Evolutionary conservation across 2,113 vertebrate genomes (phyloP).

Genomic region (Alosa alosa): DNA sequence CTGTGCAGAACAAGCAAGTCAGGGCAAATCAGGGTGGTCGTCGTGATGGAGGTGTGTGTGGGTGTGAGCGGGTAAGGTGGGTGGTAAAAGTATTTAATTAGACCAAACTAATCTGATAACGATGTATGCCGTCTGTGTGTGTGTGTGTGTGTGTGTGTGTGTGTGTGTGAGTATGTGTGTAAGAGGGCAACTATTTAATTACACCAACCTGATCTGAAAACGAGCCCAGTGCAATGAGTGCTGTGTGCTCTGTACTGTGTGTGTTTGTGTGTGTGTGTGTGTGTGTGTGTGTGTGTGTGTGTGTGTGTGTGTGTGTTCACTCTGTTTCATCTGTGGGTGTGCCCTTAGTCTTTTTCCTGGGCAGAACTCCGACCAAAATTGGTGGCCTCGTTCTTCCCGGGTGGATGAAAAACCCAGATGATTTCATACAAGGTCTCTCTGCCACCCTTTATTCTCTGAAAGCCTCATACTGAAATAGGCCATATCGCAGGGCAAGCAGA

Average conservation of each 20-base stretch:
- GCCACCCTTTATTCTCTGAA: conserved; percentile 64
- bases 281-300: not conserved
- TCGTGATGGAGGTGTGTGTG: not conserved
- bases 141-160: not conserved
- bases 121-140: not conserved
- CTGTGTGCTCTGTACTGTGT: not conserved
- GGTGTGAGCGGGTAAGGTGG: not conserved
- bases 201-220: not conserved
- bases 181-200: not conserved
- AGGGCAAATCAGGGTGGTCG: not conserved
- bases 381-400: conserved; percentile 61
- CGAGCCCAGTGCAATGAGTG: not conserved
- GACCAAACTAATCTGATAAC: too few relatives aligned
- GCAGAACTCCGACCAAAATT: conserved; percentile 69
- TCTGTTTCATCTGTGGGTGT: conserved; percentile 61
- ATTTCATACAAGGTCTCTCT: conserved; percentile 59
- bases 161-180: too few relatives aligned
- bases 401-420: conserved; percentile 66
- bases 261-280: not conserved
- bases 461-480: conserved; percentile 62
- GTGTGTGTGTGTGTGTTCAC: not conserved
- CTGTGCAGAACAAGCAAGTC: not conserved
- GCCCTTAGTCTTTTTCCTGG: conserved; percentile 56
- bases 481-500: not conserved
- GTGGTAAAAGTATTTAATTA: not conserved